Evolutionary conservation across 1,140 invertebrate genomes (phyloP).

Genomic region (Papilio machaon): DNA sequence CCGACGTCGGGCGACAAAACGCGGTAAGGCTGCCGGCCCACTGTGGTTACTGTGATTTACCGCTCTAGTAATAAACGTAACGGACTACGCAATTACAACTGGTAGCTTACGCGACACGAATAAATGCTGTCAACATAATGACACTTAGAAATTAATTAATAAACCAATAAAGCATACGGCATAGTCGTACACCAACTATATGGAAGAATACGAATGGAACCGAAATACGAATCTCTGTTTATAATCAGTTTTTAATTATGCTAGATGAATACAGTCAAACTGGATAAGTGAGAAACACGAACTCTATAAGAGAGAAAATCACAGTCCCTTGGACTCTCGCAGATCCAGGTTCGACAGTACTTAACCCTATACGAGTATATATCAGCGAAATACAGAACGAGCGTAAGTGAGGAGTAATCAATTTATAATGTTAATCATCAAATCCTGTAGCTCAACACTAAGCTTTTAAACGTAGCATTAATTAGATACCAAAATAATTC

Average conservation of each 20-base stretch:
- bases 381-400: neutral
- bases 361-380: neutral
- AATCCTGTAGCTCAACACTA: neutral
- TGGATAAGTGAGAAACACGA: too few species aligned
- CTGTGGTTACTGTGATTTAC: conserved; percentile 48
- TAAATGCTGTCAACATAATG: neutral
- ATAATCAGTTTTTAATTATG: neutral
- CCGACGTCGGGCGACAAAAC: conserved; percentile 43
- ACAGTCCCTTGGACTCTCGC: too few species aligned
- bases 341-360: too few species aligned
- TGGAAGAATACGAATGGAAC: neutral
- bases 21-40: conserved; percentile 45
- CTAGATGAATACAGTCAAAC: neutral
- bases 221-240: neutral
- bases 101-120: neutral
- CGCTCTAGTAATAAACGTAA: conserved; percentile 53
- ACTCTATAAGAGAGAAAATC: too few species aligned
- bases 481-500: neutral
- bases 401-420: neutral
- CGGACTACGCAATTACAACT: conserved; percentile 35
- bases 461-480: neutral
- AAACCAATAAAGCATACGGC: neutral
- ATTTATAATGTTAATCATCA: too few species aligned
- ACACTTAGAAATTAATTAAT: neutral
- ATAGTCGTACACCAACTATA: neutral